Evolutionary conservation across 2,888 invertebrate genomes (phyloP).

Genomic region (Siphonodentalium dalli): DNA sequence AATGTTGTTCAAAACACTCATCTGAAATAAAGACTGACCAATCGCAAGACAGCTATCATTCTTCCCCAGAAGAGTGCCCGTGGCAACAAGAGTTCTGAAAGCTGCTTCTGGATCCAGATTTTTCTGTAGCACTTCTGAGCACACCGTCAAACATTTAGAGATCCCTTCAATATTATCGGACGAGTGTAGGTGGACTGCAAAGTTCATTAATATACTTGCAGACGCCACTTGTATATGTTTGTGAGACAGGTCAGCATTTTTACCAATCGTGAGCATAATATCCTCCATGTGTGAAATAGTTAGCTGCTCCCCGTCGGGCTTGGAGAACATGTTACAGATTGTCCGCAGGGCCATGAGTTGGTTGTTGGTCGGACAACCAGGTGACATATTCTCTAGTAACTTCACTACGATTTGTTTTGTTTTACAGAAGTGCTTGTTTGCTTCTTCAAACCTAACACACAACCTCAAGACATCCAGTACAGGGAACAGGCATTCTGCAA

Average conservation of each 20-base stretch:
- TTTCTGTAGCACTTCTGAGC: conserved; percentile 48
- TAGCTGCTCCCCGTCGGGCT: conserved; percentile 65
- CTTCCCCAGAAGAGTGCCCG: conserved; percentile 74
- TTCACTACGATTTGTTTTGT: conserved; percentile 62
- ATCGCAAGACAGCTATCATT: too few relatives aligned
- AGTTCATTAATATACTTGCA: conserved; percentile 77
- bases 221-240: conserved; percentile 75
- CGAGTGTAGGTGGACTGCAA: conserved; percentile 69
- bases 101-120: conserved; percentile 75
- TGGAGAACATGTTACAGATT: conserved; percentile 82
- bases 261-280: conserved; percentile 41
- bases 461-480: conserved; percentile 86
- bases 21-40: too few relatives aligned
- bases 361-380: conserved; percentile 39
- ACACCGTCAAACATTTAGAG: conserved; percentile 45
- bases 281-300: conserved; percentile 42
- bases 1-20: too few relatives aligned
- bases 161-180: conserved; percentile 44
- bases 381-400: conserved; percentile 64
- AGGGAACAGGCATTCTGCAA: conserved; percentile 81
- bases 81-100: conserved; percentile 78
- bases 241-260: conserved; percentile 40
- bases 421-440: conserved; percentile 70
- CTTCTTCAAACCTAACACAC: conserved; percentile 76
- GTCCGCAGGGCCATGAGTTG: conserved; percentile 69